phyloP scores from a whole-genome alignment of 2,113 vertebrate genomes.

The Lagenorhynchus albirostris region DNA sequence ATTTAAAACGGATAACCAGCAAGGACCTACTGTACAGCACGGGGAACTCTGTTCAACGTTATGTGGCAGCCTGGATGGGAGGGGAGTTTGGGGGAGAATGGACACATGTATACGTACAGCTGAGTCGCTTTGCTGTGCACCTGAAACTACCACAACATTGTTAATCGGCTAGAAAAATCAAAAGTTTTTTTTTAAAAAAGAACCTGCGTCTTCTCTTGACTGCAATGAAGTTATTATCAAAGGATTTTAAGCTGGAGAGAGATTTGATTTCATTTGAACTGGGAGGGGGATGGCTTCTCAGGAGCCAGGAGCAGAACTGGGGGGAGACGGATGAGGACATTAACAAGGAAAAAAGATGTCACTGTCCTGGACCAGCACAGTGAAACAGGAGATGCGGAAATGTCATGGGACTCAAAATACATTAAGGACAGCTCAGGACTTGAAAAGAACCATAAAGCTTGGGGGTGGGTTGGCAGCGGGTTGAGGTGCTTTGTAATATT shows the following conservation, averaged over 20 bases:
- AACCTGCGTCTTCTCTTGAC: background rate
- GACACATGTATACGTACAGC: no score
- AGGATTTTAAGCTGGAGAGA: background rate
- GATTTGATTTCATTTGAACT: background rate
- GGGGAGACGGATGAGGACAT: background rate
- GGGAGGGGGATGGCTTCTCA: no score
- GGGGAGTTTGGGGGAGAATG: no score
- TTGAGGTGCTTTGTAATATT: background rate
- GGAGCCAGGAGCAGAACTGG: background rate
- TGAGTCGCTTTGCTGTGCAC: no score
- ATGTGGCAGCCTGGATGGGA: no score
- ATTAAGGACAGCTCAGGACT: background rate
- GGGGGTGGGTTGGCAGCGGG: background rate
- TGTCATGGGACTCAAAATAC: background rate
- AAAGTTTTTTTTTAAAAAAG: no score
- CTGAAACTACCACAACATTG: no score
- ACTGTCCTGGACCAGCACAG: fast-evolving
- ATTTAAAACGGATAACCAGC: no score
- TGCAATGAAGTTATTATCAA: fast-evolving
- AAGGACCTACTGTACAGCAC: no score
- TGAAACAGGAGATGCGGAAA: background rate
- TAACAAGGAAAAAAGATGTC: background rate
- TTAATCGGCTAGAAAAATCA: no score
- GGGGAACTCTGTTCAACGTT: no score
- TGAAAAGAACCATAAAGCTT: background rate